Percentiles rank a stretch among this genome's conserved stretches.
Conservation (phyloP, 2,888 invertebrate species). For the Amiota communis region DNA sequence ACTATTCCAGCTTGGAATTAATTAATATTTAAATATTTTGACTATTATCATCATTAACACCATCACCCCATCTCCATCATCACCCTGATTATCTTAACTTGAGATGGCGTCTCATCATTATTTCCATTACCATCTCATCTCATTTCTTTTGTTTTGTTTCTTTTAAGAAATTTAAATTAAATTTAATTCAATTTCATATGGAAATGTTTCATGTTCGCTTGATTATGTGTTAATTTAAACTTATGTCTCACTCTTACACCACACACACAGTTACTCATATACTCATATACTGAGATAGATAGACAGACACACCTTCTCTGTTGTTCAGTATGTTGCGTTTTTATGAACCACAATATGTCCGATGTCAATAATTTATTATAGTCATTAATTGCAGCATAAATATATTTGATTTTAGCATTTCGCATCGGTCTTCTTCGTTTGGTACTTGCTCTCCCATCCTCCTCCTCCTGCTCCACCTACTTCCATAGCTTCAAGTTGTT, state of each 20-base stretch:
- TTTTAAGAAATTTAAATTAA: constrained; percentile 49
- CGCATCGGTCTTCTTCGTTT: constrained; percentile 47
- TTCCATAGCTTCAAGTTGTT: no score
- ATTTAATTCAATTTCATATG: constrained; percentile 63
- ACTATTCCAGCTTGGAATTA: constrained; percentile 49
- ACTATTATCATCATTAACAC: no score
- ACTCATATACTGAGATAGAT: not conserved
- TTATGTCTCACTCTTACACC: constrained; percentile 5
- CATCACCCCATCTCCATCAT: no score
- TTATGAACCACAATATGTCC: constrained; percentile 58
- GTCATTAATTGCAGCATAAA: constrained; percentile 67
- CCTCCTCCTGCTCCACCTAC: not conserved
- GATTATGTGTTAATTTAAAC: constrained; percentile 62
- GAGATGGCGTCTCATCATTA: no score
- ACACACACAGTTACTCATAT: constrained; percentile 22
- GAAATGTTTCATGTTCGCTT: constrained; percentile 64
- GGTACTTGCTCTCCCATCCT: no score
- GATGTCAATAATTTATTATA: constrained; percentile 57
- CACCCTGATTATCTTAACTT: no score
- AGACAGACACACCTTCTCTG: not conserved
- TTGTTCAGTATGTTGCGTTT: constrained; percentile 22
- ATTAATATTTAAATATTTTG: constrained; percentile 53
- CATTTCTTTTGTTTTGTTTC: constrained; percentile 4
- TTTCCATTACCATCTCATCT: not conserved
- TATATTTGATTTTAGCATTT: constrained; percentile 66